Percentiles rank a stretch among this genome's conserved stretches.
phyloP scores from a whole-genome alignment of 2,888 invertebrate genomes.

The Hecatera dysodea region DNA sequence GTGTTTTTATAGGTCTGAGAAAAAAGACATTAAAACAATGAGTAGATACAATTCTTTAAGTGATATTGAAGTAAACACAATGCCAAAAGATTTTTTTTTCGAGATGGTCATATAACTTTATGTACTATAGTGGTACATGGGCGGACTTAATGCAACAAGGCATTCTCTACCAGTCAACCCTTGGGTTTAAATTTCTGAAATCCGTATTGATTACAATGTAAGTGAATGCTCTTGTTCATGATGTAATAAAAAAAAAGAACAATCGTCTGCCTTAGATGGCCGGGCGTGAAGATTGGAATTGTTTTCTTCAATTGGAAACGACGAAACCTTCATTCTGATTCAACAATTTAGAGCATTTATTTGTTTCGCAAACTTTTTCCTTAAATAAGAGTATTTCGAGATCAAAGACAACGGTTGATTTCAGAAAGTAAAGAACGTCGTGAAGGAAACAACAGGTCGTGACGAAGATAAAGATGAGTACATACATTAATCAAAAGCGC shows the following conservation, averaged over 20 bases:
- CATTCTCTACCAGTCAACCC: too few species aligned
- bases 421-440: background rate
- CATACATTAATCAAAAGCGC: slow-evolving; percentile 10
- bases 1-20: slow-evolving; percentile 40
- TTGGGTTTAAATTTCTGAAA: slow-evolving; percentile 23
- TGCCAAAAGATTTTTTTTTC: slow-evolving; percentile 6
- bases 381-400: background rate
- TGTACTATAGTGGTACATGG: too few species aligned
- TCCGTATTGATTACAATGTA: slow-evolving; percentile 48
- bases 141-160: too few species aligned
- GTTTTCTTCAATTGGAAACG: slow-evolving; percentile 13
- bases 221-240: slow-evolving; percentile 18
- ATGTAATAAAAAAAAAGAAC: slow-evolving; percentile 9
- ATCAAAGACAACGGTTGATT: background rate
- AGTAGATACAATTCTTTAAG: slow-evolving; percentile 21
- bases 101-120: slow-evolving; percentile 11
- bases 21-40: slow-evolving; percentile 29
- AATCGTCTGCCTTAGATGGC: slow-evolving; percentile 22
- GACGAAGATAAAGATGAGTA: slow-evolving; percentile 11
- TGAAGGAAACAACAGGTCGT: slow-evolving; percentile 19
- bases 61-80: slow-evolving; percentile 13
- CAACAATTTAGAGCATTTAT: slow-evolving; percentile 8
- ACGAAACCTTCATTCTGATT: background rate
- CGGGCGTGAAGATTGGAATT: slow-evolving; percentile 31
- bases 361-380: background rate